phyloP scores from a whole-genome alignment of 2,797 vertebrate species.

The Sciaenops ocellatus region DNA sequence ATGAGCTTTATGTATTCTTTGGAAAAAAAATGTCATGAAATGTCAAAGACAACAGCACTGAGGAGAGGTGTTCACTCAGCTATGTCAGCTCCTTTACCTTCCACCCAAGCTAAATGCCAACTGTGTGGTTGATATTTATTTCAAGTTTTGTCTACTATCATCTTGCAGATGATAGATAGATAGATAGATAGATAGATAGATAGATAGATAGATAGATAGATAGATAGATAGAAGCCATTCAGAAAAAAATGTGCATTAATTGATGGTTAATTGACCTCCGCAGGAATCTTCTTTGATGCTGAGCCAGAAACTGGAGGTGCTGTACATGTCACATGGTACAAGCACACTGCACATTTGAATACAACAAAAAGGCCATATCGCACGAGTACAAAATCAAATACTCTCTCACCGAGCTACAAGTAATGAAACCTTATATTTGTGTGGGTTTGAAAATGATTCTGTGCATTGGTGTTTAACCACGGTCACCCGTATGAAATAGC shows the following conservation, averaged over 20 bases:
- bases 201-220: not conserved
- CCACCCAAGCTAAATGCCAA: conserved; percentile 30
- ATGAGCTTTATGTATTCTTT: conserved; percentile 50
- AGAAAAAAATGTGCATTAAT: conserved; percentile 38
- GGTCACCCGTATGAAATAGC: conserved; percentile 85
- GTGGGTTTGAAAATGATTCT: conserved; percentile 82
- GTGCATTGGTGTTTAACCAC: conserved; percentile 85
- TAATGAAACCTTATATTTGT: conserved; percentile 83
- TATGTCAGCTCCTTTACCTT: conserved; percentile 5
- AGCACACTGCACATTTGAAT: conserved; percentile 48
- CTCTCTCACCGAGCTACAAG: conserved; percentile 57
- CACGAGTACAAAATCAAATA: conserved; percentile 65
- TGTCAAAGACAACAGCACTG: conserved; percentile 41
- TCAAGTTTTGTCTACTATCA: no score
- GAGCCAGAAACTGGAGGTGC: conserved; percentile 44
- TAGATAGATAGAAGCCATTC: conserved; percentile 23
- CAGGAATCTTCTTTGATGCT: conserved; percentile 47
- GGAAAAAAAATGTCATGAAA: conserved; percentile 55
- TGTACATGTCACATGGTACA: conserved; percentile 22
- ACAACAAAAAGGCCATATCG: conserved; percentile 46
- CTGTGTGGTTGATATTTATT: not conserved
- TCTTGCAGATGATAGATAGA: no score
- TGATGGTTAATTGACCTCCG: conserved; percentile 59
- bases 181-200: not conserved
- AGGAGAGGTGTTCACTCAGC: conserved; percentile 4